Base-by-base conservation (phyloP, 1,140 invertebrate genomes). In the Physella acuta region DNA sequence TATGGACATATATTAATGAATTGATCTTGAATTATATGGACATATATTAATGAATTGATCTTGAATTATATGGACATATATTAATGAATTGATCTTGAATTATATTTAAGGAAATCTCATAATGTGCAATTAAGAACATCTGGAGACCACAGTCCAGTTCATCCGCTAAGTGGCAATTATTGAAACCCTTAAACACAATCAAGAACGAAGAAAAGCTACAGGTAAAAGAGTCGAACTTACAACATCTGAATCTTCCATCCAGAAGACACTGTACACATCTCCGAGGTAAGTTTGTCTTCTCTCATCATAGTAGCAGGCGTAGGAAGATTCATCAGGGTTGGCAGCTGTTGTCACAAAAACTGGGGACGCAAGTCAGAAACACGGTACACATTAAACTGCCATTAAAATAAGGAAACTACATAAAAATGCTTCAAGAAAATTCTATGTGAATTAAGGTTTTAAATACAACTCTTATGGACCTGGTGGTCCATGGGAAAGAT, bases 331-430 rank as follows among this genome's bases (percentile, higher is more conserved):
- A 11, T 86, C 71, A 1, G 84, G 73, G 80, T 89, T 90, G 8
- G 90, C 86, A 55, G 90, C 90, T 44, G 90, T 90, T n/a, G 89
- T 87, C 8, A 87, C 90, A 82, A 87, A 90, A 56, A 91, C 89
- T 90, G 78, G 36, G n/a, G n/a, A n/a, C n/a, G n/a, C n/a, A n/a
- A n/a, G n/a, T n/a, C n/a, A n/a, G n/a, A n/a, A n/a, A n/a, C n/a
- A n/a, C n/a, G n/a, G n/a, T n/a, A n/a, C n/a, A n/a, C n/a, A n/a
- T n/a, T n/a, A n/a, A n/a, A n/a, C n/a, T n/a, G n/a, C n/a, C n/a
- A n/a, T n/a, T n/a, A n/a, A n/a, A n/a, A n/a, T n/a, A n/a, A n/a
- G n/a, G n/a, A n/a, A n/a, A n/a, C n/a, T n/a, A n/a, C n/a, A n/a
- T n/a, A n/a, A n/a, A n/a, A n/a, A n/a, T n/a, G n/a, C n/a, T n/a